Evolutionary conservation across 2,113 vertebrate species (phyloP), one percentile per base, ranked within the genome.

Genomic region (Myrmecobius fasciatus): DNA sequence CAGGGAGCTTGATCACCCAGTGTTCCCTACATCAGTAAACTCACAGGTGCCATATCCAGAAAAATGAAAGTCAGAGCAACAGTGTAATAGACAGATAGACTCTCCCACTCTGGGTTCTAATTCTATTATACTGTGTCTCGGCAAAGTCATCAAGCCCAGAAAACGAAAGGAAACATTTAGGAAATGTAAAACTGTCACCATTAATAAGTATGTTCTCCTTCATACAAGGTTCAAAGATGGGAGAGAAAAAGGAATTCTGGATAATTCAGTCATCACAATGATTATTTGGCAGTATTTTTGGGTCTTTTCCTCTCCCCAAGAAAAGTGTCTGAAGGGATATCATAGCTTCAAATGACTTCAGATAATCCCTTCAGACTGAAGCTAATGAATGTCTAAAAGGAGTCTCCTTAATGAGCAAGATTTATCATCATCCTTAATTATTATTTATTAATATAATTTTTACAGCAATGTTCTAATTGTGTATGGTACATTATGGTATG

Each of bases 161-260:
- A 75, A 75, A 75, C 4, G 0, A 75, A 36, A 75, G 36, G 36
- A n/a, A 75, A 75, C 17, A 20, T 75, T 75, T 46, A 67, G 9
- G 89, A 88, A 93, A 91, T 93, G 20, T 75, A 46, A 94, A 93
- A n/a, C 60, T 25, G n/a, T 48, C 25, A 90, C 93, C 22, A 54
- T 43, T 52, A 24, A 31, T n/a, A 48, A 53, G 67, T 31, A 91
- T 47, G 89, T 91, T 67, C 83, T 52, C 91, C 60, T 7, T 54
- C 36, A 51, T 43, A 31, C 53, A 56, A 47, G 89, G 75, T 52
- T 52, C n/a, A 89, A 49, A 94, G 31, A 11, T 11, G 2, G 43
- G 53, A 89, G 43, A 75, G 48, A 83, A 56, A 83, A 56, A 31
- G 31, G 53, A 31, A n/a, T 75, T 52, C 51, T 43, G 28, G 25